Evolutionary conservation across 2,797 vertebrate genomes (phyloP).

Genomic region (Macroramphosus scolopax): DNA sequence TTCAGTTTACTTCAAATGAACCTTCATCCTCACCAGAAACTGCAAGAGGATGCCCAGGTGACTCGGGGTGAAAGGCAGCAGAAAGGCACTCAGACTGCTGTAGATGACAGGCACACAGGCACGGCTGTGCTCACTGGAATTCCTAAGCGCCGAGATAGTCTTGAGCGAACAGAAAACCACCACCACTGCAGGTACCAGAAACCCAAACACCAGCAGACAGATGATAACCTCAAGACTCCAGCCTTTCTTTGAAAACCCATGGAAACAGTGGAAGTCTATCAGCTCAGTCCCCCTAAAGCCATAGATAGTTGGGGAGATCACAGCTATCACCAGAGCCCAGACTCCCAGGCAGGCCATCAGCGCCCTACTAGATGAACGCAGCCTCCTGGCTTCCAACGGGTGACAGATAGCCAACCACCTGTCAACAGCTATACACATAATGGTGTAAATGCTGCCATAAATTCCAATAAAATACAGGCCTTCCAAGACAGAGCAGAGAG

Average conservation of each 20-base stretch:
- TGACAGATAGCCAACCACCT: slow-evolving; percentile 84
- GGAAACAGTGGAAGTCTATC: slow-evolving; percentile 73
- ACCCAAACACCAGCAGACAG: slow-evolving; percentile 84
- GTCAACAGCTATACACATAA: slow-evolving; percentile 85
- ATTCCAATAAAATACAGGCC: slow-evolving; percentile 86
- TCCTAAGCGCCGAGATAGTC: slow-evolving; percentile 75
- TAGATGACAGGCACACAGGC: slow-evolving; percentile 81
- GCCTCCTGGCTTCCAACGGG: slow-evolving; percentile 73
- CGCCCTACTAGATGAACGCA: slow-evolving; percentile 79
- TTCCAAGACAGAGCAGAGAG: slow-evolving; percentile 79
- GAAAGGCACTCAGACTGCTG: slow-evolving; percentile 83
- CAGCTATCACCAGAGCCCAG: slow-evolving; percentile 75
- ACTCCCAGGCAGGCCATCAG: slow-evolving; percentile 69
- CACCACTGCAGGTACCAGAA: slow-evolving; percentile 78
- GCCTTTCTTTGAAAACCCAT: slow-evolving; percentile 69
- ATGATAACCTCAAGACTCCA: slow-evolving; percentile 79
- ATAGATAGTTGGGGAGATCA: slow-evolving; percentile 67
- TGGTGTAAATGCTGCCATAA: slow-evolving; percentile 88
- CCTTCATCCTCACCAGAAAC: slow-evolving; percentile 78
- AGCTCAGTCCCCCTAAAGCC: slow-evolving; percentile 37
- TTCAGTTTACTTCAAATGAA: neutral
- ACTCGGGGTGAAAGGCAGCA: slow-evolving; percentile 86
- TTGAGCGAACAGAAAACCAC: slow-evolving; percentile 80
- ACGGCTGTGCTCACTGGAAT: slow-evolving; percentile 39
- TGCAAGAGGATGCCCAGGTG: slow-evolving; percentile 87